Evolutionary conservation across 2,888 invertebrate genomes (phyloP), one percentile per base, ranked within the genome.

Genomic region (Caenorhabditis macrosperma): DNA sequence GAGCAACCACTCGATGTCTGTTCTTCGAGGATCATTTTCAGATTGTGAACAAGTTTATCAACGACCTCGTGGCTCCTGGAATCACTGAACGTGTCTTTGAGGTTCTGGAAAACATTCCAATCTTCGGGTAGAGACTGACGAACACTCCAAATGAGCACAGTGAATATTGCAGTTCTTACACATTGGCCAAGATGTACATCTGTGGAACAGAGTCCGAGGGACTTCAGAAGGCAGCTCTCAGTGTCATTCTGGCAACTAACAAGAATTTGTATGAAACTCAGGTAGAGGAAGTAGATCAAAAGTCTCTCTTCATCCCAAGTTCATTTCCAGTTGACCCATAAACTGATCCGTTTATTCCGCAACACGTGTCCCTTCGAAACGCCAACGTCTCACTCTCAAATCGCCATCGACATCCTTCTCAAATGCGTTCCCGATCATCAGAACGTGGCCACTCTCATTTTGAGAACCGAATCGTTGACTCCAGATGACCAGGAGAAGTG

Each of bases 291-390:
- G 12, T 22, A n/a, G n/a, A n/a, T n/a, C n/a, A n/a, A n/a, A n/a
- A n/a, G n/a, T n/a, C n/a, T n/a, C n/a, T n/a, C n/a, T n/a, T n/a
- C n/a, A n/a, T n/a, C n/a, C n/a, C 10, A 30, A 3, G 17, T 1
- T 1, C 46, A 67, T 26, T 60, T 61, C 1, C 75, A 86, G 77
- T 54, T 85, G 4, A 81, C 78, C 35, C 64, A 72, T 12, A 66
- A 67, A n/a, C 79, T 86, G 17, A 71, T 86, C n/a, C 68, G 60
- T 7, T 24, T 85, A 20, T 87, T 87, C 86, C 82, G 87, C 5
- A 82, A 87, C 69, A 86, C 85, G 0, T 87, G 87, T 52, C 81
- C 82, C 7, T 57, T 54, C 17, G 26, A 61, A 4, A 78, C 84
- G n/a, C 60, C 83, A 17, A 82, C 82, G 5, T 24, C 64, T 3